A percentile compares a stretch with the other conserved stretches of the same genome.
Evolutionary conservation across 2,797 vertebrate species (phyloP).

Genomic region (Oreochromis mossambicus): DNA sequence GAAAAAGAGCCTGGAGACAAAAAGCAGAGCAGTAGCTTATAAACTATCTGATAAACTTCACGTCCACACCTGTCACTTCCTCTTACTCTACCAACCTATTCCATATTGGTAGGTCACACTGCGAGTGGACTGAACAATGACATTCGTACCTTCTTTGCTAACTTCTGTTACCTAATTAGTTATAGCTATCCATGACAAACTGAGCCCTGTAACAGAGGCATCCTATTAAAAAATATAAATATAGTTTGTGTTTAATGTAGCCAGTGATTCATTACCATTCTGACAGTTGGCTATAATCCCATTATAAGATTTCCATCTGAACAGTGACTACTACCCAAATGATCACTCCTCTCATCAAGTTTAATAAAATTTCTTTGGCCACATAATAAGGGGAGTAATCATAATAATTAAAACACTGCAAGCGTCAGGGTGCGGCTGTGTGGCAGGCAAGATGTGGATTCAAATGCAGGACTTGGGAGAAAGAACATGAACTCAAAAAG

Average conservation of each 20-base stretch:
- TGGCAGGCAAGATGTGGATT: not conserved
- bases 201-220: not conserved
- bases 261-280: not conserved
- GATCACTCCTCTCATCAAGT: not conserved
- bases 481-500: not conserved
- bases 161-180: not conserved
- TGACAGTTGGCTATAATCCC: not conserved
- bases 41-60: conserved; percentile 21
- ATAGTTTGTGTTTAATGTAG: not conserved
- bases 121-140: not conserved
- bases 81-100: not conserved
- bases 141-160: not conserved
- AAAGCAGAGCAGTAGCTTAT: not conserved
- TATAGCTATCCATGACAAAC: not conserved
- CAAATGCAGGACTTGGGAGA: not conserved
- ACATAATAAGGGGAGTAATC: not conserved
- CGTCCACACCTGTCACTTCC: conserved; percentile 23
- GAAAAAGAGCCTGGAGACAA: not conserved
- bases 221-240: not conserved
- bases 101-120: not conserved
- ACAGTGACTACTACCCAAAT: not conserved
- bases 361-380: not conserved
- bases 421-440: not conserved
- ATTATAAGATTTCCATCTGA: not conserved
- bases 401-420: not conserved